A percentile compares a stretch with the other conserved stretches of the same genome.
Conservation (phyloP, 64 coral and sea anemone genomes). For the Dendrophyllia cribrosa region DNA sequence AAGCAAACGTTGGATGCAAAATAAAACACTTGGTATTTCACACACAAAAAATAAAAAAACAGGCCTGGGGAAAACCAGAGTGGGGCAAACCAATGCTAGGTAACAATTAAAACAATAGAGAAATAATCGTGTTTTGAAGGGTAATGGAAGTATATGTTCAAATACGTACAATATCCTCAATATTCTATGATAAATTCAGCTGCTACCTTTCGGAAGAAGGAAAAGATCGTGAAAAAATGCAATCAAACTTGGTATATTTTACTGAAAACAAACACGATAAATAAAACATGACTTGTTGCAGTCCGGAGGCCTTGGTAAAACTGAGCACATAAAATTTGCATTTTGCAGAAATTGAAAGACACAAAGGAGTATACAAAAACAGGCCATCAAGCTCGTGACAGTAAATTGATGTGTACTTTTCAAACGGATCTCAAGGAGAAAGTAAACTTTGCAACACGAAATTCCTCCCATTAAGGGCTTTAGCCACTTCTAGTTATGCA, state of each 20-base stretch:
- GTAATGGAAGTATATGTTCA: background rate
- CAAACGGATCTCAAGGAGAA: constrained; percentile 3
- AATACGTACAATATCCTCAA: background rate
- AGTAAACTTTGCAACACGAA: background rate
- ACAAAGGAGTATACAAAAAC: background rate
- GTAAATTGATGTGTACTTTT: background rate
- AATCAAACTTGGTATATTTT: background rate
- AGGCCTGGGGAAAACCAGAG: background rate
- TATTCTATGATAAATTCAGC: background rate
- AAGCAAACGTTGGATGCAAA: background rate
- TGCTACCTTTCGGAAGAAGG: background rate
- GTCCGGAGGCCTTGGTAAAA: background rate
- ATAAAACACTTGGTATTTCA: background rate
- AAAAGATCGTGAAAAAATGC: background rate
- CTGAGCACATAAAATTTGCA: background rate
- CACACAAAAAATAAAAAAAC: background rate
- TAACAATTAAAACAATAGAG: constrained; percentile 17
- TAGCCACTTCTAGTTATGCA: no score
- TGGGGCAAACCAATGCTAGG: background rate
- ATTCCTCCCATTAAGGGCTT: background rate
- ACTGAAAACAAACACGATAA: background rate
- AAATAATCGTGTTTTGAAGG: constrained; percentile 2
- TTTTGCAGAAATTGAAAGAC: background rate
- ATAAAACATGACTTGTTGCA: background rate
- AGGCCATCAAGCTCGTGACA: background rate